Conservation (phyloP, 2,113 vertebrate genomes). For the Corythaeola cristata region DNA sequence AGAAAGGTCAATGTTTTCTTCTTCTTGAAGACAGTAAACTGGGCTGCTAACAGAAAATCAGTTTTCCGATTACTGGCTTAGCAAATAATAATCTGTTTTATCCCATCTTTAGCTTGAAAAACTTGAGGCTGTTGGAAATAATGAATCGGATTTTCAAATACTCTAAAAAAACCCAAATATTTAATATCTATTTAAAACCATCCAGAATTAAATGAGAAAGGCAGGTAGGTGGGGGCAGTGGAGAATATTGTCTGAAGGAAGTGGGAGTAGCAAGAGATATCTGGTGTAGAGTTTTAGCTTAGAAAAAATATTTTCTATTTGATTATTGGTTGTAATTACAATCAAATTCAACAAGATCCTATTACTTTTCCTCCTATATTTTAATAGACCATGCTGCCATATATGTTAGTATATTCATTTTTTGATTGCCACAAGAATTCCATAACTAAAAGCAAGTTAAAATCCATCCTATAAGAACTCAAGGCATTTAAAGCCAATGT, state of each 20-base stretch:
- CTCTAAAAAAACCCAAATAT: not conserved
- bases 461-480: not conserved
- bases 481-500: not conserved
- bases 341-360: not conserved
- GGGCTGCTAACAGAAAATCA: conserved; percentile 2
- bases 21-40: not conserved
- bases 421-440: not conserved
- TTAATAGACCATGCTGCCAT: not conserved
- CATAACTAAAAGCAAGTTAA: not conserved
- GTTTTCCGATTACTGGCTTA: not conserved
- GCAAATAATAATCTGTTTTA: not conserved
- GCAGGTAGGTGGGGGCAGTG: not conserved
- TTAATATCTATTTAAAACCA: not conserved
- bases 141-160: not conserved
- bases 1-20: conserved; percentile 39
- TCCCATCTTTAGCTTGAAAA: not conserved
- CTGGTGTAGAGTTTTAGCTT: not conserved
- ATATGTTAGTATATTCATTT: not conserved
- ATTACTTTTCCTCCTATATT: not conserved
- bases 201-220: not conserved
- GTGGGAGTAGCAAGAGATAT: not conserved
- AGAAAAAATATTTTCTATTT: not conserved
- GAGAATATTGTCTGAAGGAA: not conserved
- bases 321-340: not conserved
- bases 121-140: not conserved